Percentiles rank a stretch among this genome's conserved stretches.
Evolutionary conservation across 2,113 vertebrate species (phyloP).

Genomic region (Puma concolor): DNA sequence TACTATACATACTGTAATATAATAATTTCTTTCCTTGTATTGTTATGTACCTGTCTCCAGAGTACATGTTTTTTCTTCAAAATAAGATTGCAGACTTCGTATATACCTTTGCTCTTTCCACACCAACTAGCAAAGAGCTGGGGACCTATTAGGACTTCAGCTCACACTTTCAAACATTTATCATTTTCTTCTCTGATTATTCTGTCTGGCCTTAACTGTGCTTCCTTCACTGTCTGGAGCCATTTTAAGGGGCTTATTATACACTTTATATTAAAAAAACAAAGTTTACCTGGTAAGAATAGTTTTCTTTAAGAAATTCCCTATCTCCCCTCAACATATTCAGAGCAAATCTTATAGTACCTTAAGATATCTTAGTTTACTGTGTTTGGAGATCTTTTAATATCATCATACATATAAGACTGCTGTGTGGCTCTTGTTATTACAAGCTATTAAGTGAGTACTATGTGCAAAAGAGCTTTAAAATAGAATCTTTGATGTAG

Average conservation of each 20-base stretch:
- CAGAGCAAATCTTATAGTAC: not conserved
- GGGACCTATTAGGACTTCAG: not conserved
- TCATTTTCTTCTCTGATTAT: not conserved
- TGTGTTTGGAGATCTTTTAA: slow-evolving; percentile 16
- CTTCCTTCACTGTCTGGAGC: not conserved
- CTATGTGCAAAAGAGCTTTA: not conserved
- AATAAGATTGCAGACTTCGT: slow-evolving; percentile 13
- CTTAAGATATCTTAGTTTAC: not conserved
- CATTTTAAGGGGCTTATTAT: not conserved
- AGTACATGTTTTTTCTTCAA: slow-evolving; percentile 7
- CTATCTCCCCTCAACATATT: slow-evolving; percentile 19
- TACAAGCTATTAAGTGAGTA: slow-evolving; percentile 30
- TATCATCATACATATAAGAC: not conserved
- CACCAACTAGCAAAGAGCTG: not conserved
- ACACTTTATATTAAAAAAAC: not conserved
- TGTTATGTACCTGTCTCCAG: not conserved
- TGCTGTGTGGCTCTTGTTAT: not conserved
- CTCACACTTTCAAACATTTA: slow-evolving; percentile 2
- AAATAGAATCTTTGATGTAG: slow-evolving; percentile 13
- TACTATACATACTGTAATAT: not conserved
- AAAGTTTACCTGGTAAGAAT: not conserved
- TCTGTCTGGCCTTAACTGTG: not conserved
- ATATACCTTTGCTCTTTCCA: not conserved
- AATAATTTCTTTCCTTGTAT: slow-evolving; percentile 4
- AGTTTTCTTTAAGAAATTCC: slow-evolving; percentile 5